Conservation (phyloP, 2,797 vertebrate genomes). For the Emys orbicularis region DNA sequence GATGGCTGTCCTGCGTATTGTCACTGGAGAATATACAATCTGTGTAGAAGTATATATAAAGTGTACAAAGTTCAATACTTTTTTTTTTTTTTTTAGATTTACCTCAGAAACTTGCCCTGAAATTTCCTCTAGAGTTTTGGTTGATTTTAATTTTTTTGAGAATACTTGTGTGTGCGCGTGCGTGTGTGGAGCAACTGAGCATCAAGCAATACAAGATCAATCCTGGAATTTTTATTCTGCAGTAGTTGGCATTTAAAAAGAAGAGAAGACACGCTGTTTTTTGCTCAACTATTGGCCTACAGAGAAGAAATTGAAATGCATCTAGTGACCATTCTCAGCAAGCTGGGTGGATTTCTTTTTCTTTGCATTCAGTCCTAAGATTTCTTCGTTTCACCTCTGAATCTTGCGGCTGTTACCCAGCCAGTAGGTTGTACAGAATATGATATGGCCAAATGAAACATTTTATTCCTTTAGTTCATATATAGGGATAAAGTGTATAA, state of each 20-base stretch:
- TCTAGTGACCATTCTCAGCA: not conserved
- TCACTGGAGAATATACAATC: constrained; percentile 74
- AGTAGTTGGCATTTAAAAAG: constrained; percentile 33
- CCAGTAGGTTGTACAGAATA: not conserved
- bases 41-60: constrained; percentile 73
- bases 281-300: not conserved
- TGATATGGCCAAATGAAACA: constrained; percentile 2
- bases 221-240: constrained; percentile 60
- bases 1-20: not conserved
- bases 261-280: not conserved
- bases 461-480: not conserved
- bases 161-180: constrained; percentile 43
- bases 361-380: not conserved
- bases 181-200: constrained; percentile 67
- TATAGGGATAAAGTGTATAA: not conserved
- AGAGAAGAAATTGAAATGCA: constrained; percentile 19
- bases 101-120: constrained; percentile 84
- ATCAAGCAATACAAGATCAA: constrained; percentile 73
- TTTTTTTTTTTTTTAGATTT: constrained; percentile 73
- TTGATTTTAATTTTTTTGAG: constrained; percentile 48
- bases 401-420: constrained; percentile 18
- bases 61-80: constrained; percentile 78
- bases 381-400: not conserved
- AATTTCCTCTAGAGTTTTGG: constrained; percentile 67
- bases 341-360: not conserved